A percentile compares a stretch with the other conserved stretches of the same genome.
These are phyloP conservation scores for Scomber colias DNA, from an alignment of 2,113 vertebrate genomes.

Conservation along the genomic window DNA sequence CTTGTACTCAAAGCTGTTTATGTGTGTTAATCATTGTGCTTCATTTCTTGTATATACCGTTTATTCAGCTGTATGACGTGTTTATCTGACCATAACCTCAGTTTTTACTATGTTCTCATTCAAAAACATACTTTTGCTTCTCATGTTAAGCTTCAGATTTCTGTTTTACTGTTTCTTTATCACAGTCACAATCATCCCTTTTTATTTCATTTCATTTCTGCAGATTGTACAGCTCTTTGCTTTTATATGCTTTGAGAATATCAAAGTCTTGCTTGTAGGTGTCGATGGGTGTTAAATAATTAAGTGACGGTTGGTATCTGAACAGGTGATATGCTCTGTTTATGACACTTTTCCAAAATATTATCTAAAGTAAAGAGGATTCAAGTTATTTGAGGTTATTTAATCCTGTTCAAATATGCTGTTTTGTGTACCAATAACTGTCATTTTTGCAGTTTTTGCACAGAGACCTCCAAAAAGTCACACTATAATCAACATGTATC, in stretches of 20 bases:
- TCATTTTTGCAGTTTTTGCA: not conserved
- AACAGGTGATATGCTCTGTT: not conserved
- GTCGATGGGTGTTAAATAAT: too few species aligned
- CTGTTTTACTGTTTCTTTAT: too few species aligned
- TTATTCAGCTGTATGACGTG: too few species aligned
- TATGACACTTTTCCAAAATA: not conserved
- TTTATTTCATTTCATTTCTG: not conserved
- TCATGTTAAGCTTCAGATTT: too few species aligned
- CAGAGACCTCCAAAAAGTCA: not conserved
- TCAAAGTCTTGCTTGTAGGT: not conserved
- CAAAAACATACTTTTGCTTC: too few species aligned
- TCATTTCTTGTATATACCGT: too few species aligned
- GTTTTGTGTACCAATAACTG: too few species aligned
- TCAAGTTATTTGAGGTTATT: not conserved
- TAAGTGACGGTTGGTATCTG: too few species aligned
- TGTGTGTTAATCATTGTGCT: too few species aligned
- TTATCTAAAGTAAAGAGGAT: not conserved
- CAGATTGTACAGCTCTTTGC: not conserved
- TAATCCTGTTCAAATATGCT: too few species aligned
- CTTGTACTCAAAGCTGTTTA: too few species aligned
- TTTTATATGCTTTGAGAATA: not conserved
- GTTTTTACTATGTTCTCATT: not conserved
- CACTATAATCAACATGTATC: slow-evolving; percentile 1
- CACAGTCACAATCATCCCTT: not conserved
- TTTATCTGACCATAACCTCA: not conserved